Conservation (phyloP, 2,888 invertebrate species). For the Scaptomyza tumidula region DNA sequence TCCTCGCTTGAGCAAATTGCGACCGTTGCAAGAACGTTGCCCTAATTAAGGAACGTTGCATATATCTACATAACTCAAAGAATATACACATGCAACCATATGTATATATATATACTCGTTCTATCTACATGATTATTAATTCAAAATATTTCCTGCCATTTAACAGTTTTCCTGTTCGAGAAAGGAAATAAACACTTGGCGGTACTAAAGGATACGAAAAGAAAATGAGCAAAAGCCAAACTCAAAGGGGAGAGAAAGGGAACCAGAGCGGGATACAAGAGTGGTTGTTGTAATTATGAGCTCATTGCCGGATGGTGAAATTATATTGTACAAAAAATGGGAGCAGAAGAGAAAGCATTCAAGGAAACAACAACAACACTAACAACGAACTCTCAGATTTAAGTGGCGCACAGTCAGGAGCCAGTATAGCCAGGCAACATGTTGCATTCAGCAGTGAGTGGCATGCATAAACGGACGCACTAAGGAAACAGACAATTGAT, state of each 20-base stretch:
- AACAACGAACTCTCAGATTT: conserved; percentile 33
- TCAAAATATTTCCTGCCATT: conserved; percentile 65
- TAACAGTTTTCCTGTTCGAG: conserved; percentile 14
- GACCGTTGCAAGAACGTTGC: conserved; percentile 45
- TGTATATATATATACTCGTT: conserved; percentile 7
- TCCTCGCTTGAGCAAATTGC: conserved; percentile 56
- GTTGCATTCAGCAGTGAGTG: conserved; percentile 49
- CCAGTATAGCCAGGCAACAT: too few species aligned
- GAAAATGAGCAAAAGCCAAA: conserved; percentile 18
- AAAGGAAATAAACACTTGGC: conserved; percentile 70
- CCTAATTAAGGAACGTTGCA: conserved; percentile 52
- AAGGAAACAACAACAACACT: conserved; percentile 46
- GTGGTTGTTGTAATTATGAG: conserved; percentile 48
- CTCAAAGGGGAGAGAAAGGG: not conserved
- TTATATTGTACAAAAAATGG: conserved; percentile 57
- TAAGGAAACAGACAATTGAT: conserved; percentile 58
- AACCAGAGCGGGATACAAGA: conserved; percentile 1
- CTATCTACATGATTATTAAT: conserved; percentile 66
- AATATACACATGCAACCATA: not conserved
- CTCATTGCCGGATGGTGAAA: conserved; percentile 69
- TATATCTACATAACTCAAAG: not conserved
- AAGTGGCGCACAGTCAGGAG: conserved; percentile 59
- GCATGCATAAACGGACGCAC: conserved; percentile 51
- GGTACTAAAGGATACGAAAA: conserved; percentile 50
- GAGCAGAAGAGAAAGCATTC: conserved; percentile 74